Base-by-base conservation (phyloP, 2,888 invertebrate genomes). In the Prosopocoilus inquinatus region DNA sequence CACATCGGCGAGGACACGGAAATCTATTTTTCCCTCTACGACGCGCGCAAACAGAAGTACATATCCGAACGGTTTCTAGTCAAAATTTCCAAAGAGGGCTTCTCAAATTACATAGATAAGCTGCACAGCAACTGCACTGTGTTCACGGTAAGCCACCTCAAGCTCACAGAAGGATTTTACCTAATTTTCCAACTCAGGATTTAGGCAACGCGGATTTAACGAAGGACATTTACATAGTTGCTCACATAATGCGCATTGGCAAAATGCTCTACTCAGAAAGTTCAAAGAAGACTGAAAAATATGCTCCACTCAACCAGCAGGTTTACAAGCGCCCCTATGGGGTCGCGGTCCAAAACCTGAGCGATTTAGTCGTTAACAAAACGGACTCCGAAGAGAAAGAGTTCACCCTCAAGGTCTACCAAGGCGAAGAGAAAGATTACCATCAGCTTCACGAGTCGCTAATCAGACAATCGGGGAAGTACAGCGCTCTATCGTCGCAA, bases 11-110 rank as follows among this genome's bases (percentile, higher is more conserved):
- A 96, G 75, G 94, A 94, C 71, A 90, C 91, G 0, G 94, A 95
- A 77, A 84, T 95, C 11, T 88, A 91, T 67, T 89, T 96, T 68
- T 91, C 90, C 69, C 79, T 95, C 0, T 95, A 91, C 75, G 94
- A 96, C 74, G 86, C 87, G 13, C 83, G 85, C 65, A 84, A 87
- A 68, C 85, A 83, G 67, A 88, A 87, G 67, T 91, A 90, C 62
- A 81, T 95, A 58, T 93, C 94, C 53, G 96, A 96, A 77, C 81
- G 94, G 61, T 95, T 94, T 79, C 82, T 94, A 70, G 91, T 95
- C 66, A 85, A 87, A 74, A 90, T 94, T 76, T 90, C 91, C 62
- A 91, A 91, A 75, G 92, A 94, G 69, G 94, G 94, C 9, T 91
- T 93, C 78, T 90, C 93, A 11, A 91, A 91, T 76, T 91, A 94